Evolutionary conservation across 2,797 vertebrate species (phyloP).

Genomic region (Malurus leucopterus): DNA sequence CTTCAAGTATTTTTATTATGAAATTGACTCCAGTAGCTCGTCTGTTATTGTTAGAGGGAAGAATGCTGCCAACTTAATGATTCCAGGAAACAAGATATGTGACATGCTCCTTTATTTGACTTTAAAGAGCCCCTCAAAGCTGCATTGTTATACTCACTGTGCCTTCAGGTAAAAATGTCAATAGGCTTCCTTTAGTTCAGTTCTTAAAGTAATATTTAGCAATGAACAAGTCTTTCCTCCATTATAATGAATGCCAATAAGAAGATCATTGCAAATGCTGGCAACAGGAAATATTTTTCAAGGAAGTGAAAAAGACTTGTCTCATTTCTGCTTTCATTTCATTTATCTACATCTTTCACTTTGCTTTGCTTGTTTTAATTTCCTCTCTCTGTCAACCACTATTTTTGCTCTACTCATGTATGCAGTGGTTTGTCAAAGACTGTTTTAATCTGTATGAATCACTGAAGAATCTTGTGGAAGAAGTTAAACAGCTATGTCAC

Average conservation of each 20-base stretch:
- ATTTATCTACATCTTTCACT: constrained; percentile 14
- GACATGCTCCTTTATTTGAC: neutral
- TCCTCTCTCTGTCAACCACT: constrained; percentile 25
- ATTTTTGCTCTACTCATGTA: neutral
- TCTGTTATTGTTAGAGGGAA: neutral
- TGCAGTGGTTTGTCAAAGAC: neutral
- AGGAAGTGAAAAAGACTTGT: neutral
- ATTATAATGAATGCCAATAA: neutral
- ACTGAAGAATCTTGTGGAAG: neutral
- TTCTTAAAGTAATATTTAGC: neutral
- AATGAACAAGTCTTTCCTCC: neutral
- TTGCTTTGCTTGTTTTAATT: constrained; percentile 3
- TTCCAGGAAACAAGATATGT: neutral
- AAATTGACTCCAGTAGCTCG: neutral
- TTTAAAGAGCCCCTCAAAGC: neutral
- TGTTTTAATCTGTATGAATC: neutral
- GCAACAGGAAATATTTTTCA: constrained; percentile 7
- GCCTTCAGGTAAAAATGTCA: neutral
- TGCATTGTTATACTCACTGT: neutral
- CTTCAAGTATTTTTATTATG: neutral
- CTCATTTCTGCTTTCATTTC: constrained; percentile 7
- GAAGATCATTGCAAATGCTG: neutral
- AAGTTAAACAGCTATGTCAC: neutral
- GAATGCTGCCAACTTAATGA: neutral
- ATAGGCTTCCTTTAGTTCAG: neutral